Evolutionary conservation across 2,888 invertebrate species (phyloP), one percentile per base, ranked within the genome.

Genomic region (Zelleria hepariella): DNA sequence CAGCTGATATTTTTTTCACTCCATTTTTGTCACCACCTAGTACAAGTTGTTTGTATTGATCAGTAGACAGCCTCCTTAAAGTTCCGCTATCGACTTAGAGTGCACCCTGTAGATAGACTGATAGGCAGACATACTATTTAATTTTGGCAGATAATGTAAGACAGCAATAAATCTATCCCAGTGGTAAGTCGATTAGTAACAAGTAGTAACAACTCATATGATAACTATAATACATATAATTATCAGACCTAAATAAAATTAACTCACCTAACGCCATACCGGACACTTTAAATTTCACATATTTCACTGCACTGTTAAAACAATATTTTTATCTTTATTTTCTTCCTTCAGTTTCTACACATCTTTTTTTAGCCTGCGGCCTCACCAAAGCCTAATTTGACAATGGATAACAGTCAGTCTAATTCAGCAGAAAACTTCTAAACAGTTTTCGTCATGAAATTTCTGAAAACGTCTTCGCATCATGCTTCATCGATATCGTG

Each of bases 181-280:
- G n/a, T n/a, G n/a, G n/a, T n/a, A n/a, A n/a, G n/a, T n/a, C n/a
- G n/a, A n/a, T n/a, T n/a, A n/a, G n/a, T n/a, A n/a, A n/a, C n/a
- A n/a, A n/a, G n/a, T n/a, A n/a, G n/a, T n/a, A n/a, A n/a, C n/a
- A n/a, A n/a, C n/a, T n/a, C n/a, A n/a, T n/a, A n/a, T n/a, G n/a
- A n/a, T n/a, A n/a, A n/a, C n/a, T n/a, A n/a, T n/a, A n/a, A n/a
- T n/a, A n/a, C 23, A 2, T 20, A 49, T 10, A 42, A 15, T 2
- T 15, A 42, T 42, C 15, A 15, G 15, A 15, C 7, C 26, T 26
- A 4, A 15, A 3, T 4, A 48, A 48, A 57, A 57, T 25, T 15
- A 6, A 47, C 57, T 57, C 8, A 57, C 57, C 57, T 49, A 24
- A 49, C 25, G 26, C 57, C 57, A 57, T 57, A 48, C 15, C 23